Evolutionary conservation across 2,113 vertebrate genomes (phyloP), one percentile per base, ranked within the genome.

Genomic region (Jaculus jaculus): DNA sequence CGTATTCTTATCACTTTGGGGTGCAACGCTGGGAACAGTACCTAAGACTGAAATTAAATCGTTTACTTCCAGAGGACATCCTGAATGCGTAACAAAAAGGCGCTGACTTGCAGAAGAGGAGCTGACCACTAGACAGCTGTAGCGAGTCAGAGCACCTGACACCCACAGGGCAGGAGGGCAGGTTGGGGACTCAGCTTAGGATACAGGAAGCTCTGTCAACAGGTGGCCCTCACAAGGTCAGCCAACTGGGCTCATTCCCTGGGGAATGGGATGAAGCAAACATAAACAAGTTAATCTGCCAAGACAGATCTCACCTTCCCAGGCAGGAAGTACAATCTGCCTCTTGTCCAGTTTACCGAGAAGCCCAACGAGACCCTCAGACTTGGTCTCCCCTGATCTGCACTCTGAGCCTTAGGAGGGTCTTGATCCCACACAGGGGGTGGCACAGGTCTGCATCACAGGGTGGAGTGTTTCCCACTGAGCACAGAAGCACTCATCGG

Each of bases 151-250:
- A 87, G 90, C 13, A 24, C 69, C 92, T 63, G 80, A 87, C 0
- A 0, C 39, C 3, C 1, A 65, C 15, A 63, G 23, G 23, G 51
- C 77, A 68, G 23, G n/a, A 81, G 88, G 60, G 28, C 17, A 42
- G 24, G 54, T 51, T 51, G 37, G 71, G 84, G 80, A 2, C 79
- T 51, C 30, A 68, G 28, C 61, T 84, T 23, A 83, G 74, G 30
- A 78, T 37, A 69, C 39, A 90, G 95, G 91, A 95, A 93, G 87
- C 86, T 12, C 58, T 68, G 60, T 87, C 6, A 42, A 92, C 89
- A 84, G 91, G 94, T 96, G 93, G 91, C 61, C 15, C 6, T 0
- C 26, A 92, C 74, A 89, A 89, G 69, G 63, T 85, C 47, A 37
- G 93, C 71, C 94, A 96, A 66, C 37, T 78, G 77, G 74, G 87